Evolutionary conservation across 2,888 invertebrate species (phyloP).

Genomic region (Xylophagus ater): DNA sequence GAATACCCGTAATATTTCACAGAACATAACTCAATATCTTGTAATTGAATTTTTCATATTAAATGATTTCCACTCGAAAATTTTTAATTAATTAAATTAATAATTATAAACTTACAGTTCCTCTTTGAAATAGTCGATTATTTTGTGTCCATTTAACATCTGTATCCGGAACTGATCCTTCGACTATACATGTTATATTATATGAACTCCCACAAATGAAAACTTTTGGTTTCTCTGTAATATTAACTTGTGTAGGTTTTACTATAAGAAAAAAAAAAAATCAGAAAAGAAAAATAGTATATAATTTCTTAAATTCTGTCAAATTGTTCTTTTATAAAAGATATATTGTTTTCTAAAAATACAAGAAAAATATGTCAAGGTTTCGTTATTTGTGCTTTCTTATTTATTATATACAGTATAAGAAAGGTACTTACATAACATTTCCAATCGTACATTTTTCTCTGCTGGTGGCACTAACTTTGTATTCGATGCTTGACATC

Average conservation of each 20-base stretch:
- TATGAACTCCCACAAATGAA: slow-evolving; percentile 71
- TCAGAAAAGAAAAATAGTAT: neutral
- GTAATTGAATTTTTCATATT: too few species aligned
- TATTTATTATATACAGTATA: neutral
- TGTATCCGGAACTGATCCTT: slow-evolving; percentile 78
- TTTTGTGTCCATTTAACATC: slow-evolving; percentile 77
- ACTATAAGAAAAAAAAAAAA: slow-evolving; percentile 42
- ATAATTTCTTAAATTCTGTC: neutral
- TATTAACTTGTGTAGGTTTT: slow-evolving; percentile 64
- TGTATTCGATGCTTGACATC: slow-evolving; percentile 79
- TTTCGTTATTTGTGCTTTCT: too few species aligned
- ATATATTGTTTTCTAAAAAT: neutral
- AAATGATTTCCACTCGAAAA: too few species aligned
- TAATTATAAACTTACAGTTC: slow-evolving; percentile 49
- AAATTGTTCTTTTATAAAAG: neutral
- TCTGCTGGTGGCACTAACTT: slow-evolving; percentile 75
- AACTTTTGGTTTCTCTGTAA: slow-evolving; percentile 62
- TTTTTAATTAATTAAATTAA: too few species aligned
- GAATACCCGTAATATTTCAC: too few species aligned
- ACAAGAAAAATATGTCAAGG: too few species aligned
- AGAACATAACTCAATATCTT: too few species aligned
- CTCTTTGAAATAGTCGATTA: slow-evolving; percentile 61
- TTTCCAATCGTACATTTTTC: slow-evolving; percentile 69
- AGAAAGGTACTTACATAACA: slow-evolving; percentile 72
- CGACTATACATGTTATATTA: slow-evolving; percentile 67